Evolutionary conservation across 2,113 vertebrate species (phyloP), one percentile per base, ranked within the genome.

Genomic region (Phrynocephalus versicolor): DNA sequence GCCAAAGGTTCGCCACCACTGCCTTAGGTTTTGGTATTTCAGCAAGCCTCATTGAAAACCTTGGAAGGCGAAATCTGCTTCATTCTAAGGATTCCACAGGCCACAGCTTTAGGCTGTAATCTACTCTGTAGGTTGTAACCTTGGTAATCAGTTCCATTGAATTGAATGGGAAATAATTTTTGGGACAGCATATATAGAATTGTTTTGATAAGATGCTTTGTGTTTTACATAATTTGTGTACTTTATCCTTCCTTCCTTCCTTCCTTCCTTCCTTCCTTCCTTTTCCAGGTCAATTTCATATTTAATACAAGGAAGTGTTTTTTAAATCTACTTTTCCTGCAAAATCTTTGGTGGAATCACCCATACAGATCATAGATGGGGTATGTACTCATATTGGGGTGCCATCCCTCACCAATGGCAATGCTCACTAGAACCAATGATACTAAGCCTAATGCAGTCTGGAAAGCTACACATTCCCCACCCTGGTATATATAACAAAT

Each of bases 251-350:
- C 37, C 14, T 70, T 35, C n/a, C n/a, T 70, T 70, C 69, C 33
- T 71, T 35, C 16, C 33, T 71, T 35, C n/a, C n/a, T n/a, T n/a
- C n/a, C n/a, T n/a, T n/a, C n/a, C n/a, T n/a, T n/a, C n/a, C n/a
- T 72, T 57, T 4, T n/a, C 8, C 16, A 21, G 1, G n/a, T 60
- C 10, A 3, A 60, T 73, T 72, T 71, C 35, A 60, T 51, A 51
- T 69, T 72, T 45, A 86, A 78, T 83, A 64, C 60, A 87, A 67
- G n/a, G 75, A 89, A 60, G 39, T 58, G 60, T 18, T 41, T 21
- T 88, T 88, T 88, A 88, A 89, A 86, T 65, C 70, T 33, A 41
- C 7, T 45, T 64, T 41, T 51, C 8, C 82, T 18, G n/a, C 10
- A 25, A 84, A 84, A 25, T 23, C 12, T 84, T 76, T 35, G 15